Base-by-base conservation (phyloP, 2,888 invertebrate species). In the Oligia strigilis region DNA sequence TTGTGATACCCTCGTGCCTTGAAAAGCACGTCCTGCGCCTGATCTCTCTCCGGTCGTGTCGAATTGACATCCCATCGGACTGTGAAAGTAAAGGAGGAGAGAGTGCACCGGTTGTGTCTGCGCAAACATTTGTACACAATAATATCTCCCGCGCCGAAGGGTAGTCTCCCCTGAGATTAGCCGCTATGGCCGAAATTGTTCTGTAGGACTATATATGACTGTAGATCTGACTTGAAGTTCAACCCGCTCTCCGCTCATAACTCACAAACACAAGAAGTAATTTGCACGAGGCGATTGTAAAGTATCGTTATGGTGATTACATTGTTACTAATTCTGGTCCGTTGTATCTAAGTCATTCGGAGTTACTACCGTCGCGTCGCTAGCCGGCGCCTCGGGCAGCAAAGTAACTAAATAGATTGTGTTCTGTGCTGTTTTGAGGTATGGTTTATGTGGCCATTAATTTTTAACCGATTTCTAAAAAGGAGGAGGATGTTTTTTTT, bases 231-330 rank as follows among this genome's bases (percentile, higher is more conserved):
- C 29, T 49, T 49, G 4, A 1, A 8, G 17, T 6, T 2, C 3
- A 62, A 77, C 36, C 46, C 89, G 82, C 89, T 72, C 11, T 0
- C n/a, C 83, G 78, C 92, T 91, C 77, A 6, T 90, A 46, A 77
- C 90, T 92, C 86, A 86, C 62, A 77, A 87, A 58, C 69, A 70
- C 87, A 94, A 94, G 94, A 93, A 94, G 95, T 94, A 93, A 95
- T 95, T 94, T 93, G 93, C 95, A 94, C 95, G 95, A 84, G 88
- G 92, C 93, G 93, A 94, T 95, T 94, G 93, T 95, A 95, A 96
- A 96, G 94, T 95, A 93, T 94, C 91, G 93, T 94, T 94, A 95
- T 93, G 93, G 93, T 94, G 94, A 95, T 95, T 95, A 95, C 95
- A 95, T 93, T 94, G 86, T 83, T 78, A 83, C 87, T 78, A 83